Base-by-base conservation (phyloP, 2,797 vertebrate species). In the Delichon dasypus region DNA sequence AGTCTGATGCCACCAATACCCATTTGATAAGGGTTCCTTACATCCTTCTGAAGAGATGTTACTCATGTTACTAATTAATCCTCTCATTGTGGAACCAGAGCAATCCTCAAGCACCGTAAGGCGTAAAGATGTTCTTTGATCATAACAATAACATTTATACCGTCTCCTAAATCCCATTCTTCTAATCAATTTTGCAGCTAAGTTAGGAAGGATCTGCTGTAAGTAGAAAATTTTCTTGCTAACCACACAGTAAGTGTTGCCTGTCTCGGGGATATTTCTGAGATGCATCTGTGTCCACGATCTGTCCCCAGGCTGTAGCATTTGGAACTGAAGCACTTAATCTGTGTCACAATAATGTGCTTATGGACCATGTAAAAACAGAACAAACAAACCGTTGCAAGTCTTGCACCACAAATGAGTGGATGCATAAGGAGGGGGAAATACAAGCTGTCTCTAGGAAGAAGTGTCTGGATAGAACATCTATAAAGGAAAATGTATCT, bases 271-370 rank as follows among this genome's bases (percentile, higher is more conserved):
- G 1, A 1, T 70, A 36, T 85, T 85, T 95, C 55, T 93, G 80
- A 89, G 45, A 50, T 2, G 0, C 38, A 10, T 74, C 67, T 54
- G 26, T 61, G 65, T 40, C 67, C 30, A 13, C 64, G 53, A 85
- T 92, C 77, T 89, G 22, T 80, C 84, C 71, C 68, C 64, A 65
- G 84, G 78, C 74, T 74, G 30, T 51, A 64, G 3, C 45, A 44
- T 73, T 94, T 85, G 72, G 66, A 93, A 87, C 64, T 7, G 22
- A 77, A 91, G 47, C 70, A 70, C n/a, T 89, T 79, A n/a, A 47
- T 96, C 86, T 72, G 16, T 89, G 81, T 94, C 76, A 86, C 51
- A 85, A 11, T 73, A 75, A 82, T 53, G 55, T 88, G 30, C 66
- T 88, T 75, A 57, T 42, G 53, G 34, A 70, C 64, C 42, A 15